A percentile compares a stretch with the other conserved stretches of the same genome.
Evolutionary conservation across 2,888 invertebrate species (phyloP).

Genomic region (Brachyptera risi): DNA sequence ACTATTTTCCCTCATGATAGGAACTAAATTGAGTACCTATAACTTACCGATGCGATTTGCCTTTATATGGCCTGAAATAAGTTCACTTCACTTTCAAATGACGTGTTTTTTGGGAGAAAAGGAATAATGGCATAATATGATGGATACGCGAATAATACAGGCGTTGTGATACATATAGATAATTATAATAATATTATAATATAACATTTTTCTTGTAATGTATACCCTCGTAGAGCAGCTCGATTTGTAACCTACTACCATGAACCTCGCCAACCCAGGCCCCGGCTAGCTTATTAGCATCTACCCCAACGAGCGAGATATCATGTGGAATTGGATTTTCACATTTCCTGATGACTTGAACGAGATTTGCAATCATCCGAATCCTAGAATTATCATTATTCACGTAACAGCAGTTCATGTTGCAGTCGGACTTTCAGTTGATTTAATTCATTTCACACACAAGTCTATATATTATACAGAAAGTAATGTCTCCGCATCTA

Average conservation of each 20-base stretch:
- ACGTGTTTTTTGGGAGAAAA: slow-evolving; percentile 1
- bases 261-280: not conserved
- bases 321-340: too few relatives aligned
- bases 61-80: slow-evolving; percentile 16
- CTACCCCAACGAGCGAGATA: not conserved
- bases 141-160: slow-evolving; percentile 25
- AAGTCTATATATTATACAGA: too few relatives aligned
- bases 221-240: slow-evolving; percentile 18
- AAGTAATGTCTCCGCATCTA: too few relatives aligned
- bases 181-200: slow-evolving; percentile 26
- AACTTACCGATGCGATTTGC: slow-evolving; percentile 15
- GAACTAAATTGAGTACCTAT: slow-evolving; percentile 11
- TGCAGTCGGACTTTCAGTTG: too few relatives aligned
- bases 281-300: not conserved
- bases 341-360: too few relatives aligned
- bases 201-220: slow-evolving; percentile 27
- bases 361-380: too few relatives aligned
- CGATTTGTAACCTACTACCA: not conserved
- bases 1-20: slow-evolving; percentile 2
- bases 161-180: slow-evolving; percentile 30
- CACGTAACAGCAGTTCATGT: too few relatives aligned
- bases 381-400: too few relatives aligned
- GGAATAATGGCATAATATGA: slow-evolving; percentile 9
- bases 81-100: slow-evolving; percentile 8
- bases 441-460: too few relatives aligned